Percentiles rank a stretch among this genome's conserved stretches.
Evolutionary conservation across 2,888 invertebrate species (phyloP).

Genomic region (Lacanobia oleracea): DNA sequence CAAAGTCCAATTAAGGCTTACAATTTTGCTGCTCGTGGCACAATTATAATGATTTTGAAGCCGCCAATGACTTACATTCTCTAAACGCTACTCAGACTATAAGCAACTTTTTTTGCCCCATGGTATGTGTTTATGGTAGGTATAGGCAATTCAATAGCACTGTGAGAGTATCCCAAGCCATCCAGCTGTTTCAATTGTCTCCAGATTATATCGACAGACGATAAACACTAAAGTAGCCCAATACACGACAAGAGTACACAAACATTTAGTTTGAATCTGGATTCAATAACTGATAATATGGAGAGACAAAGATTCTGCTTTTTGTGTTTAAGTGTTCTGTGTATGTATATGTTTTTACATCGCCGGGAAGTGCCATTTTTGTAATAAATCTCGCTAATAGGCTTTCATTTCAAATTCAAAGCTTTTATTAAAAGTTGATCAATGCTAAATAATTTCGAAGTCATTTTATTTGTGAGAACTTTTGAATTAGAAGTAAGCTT

Average conservation of each 20-base stretch:
- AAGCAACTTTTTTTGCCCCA: no score
- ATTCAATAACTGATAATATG: not conserved
- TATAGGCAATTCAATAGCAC: not conserved
- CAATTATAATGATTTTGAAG: no score
- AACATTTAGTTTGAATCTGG: not conserved
- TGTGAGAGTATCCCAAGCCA: not conserved
- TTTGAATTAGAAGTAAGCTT: not conserved
- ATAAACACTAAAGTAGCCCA: not conserved
- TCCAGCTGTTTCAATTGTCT: slow-evolving; percentile 3
- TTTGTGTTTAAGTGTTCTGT: slow-evolving; percentile 14
- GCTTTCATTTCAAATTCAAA: slow-evolving; percentile 12
- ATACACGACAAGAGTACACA: slow-evolving; percentile 2
- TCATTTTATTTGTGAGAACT: not conserved
- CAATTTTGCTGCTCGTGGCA: no score
- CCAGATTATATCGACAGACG: slow-evolving; percentile 13
- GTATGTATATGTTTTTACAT: slow-evolving; percentile 15
- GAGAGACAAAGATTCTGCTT: slow-evolving; percentile 19
- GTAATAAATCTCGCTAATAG: slow-evolving; percentile 16
- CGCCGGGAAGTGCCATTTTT: not conserved
- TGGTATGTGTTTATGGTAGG: no score
- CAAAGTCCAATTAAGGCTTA: no score
- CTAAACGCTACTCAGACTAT: no score
- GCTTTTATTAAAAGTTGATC: not conserved
- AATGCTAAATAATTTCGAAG: not conserved
- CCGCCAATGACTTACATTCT: no score